Evolutionary conservation across 2,888 invertebrate species (phyloP).

Genomic region (Pteria penguin): DNA sequence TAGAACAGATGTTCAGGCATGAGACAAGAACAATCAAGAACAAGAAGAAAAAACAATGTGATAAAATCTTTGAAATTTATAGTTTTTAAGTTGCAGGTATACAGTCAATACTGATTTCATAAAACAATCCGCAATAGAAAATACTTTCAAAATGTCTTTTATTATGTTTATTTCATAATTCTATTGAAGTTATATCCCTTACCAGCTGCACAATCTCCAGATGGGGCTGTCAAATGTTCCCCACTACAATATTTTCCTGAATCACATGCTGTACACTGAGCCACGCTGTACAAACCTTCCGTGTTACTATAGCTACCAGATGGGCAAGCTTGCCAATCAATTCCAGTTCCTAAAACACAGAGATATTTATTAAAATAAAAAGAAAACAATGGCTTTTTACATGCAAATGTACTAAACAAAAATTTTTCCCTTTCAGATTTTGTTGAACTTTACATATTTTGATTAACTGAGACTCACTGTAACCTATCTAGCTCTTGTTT

Average conservation of each 20-base stretch:
- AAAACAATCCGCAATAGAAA: no score
- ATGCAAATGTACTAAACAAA: no score
- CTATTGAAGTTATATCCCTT: no score
- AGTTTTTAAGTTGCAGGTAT: no score
- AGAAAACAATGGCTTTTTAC: no score
- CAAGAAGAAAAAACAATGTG: neutral
- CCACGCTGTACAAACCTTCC: slow-evolving; percentile 54
- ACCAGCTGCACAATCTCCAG: slow-evolving; percentile 71
- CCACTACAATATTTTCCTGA: slow-evolving; percentile 74
- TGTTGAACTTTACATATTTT: no score
- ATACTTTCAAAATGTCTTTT: neutral
- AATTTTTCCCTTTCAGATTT: no score
- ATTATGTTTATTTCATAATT: no score
- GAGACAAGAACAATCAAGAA: neutral
- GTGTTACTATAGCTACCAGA: slow-evolving; percentile 73
- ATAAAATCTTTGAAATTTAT: no score
- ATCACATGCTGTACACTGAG: slow-evolving; percentile 73
- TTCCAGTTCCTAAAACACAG: slow-evolving; percentile 67
- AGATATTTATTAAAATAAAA: no score
- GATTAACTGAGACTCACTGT: no score
- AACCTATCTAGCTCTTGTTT: neutral
- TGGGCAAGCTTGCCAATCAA: slow-evolving; percentile 72
- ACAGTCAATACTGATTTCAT: no score
- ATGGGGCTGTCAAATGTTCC: slow-evolving; percentile 62
- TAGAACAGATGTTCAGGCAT: neutral